Percentiles rank a stretch among this genome's conserved stretches.
phyloP scores from a whole-genome alignment of 2,888 invertebrate species.

The Papilio gigon region DNA sequence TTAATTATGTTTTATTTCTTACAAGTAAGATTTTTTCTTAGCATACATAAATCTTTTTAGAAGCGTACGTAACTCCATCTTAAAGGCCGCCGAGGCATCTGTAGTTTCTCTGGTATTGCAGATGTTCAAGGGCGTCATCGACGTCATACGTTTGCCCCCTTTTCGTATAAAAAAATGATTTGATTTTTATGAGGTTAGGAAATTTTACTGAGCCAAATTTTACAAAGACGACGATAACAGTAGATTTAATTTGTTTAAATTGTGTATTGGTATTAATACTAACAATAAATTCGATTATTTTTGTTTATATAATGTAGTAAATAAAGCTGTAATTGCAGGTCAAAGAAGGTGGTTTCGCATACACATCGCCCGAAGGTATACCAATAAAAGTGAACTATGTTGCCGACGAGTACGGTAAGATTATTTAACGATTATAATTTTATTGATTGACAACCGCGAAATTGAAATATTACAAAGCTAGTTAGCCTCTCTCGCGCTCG shows the following conservation, averaged over 20 bases:
- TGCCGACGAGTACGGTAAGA: constrained; percentile 88
- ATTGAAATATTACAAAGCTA: neutral
- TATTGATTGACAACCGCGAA: constrained; percentile 28
- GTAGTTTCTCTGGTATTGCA: too few relatives aligned
- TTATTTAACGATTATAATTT: constrained; percentile 23
- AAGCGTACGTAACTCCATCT: too few relatives aligned
- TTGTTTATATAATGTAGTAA: too few relatives aligned
- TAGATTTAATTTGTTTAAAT: too few relatives aligned
- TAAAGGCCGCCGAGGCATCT: too few relatives aligned
- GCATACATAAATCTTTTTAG: too few relatives aligned
- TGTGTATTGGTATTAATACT: too few relatives aligned
- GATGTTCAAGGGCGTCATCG: too few relatives aligned
- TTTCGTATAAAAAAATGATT: too few relatives aligned
- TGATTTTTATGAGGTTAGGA: too few relatives aligned
- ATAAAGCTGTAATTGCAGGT: constrained; percentile 82
- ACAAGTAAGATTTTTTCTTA: too few relatives aligned
- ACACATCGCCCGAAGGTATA: constrained; percentile 88
- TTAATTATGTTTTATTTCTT: constrained; percentile 23
- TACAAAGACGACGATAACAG: neutral
- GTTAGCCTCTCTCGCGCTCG: neutral
- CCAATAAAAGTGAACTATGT: constrained; percentile 87
- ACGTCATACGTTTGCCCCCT: too few relatives aligned
- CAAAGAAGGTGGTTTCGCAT: constrained; percentile 89
- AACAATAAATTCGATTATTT: neutral
- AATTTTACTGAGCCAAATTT: neutral